A percentile compares a stretch with the other conserved stretches of the same genome.
Conservation (phyloP, 1,140 invertebrate species). For the Platyura marginata region DNA sequence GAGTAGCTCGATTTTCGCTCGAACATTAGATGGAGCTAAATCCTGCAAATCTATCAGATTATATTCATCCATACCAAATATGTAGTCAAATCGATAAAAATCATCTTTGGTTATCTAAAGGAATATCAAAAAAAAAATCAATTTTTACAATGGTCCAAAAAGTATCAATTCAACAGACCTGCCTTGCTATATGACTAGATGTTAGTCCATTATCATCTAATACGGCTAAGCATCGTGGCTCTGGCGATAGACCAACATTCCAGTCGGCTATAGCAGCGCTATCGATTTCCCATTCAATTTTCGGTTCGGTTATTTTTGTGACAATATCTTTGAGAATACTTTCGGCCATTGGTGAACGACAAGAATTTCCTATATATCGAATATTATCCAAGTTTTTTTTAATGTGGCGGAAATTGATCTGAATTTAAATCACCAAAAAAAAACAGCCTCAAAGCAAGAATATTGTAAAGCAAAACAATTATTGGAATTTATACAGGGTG, state of each 20-base stretch:
- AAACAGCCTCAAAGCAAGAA: too few relatives aligned
- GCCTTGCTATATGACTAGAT: constrained; percentile 43
- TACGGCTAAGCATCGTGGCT: constrained; percentile 45
- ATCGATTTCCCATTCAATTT: constrained; percentile 61
- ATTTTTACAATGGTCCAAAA: too few relatives aligned
- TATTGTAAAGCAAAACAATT: too few relatives aligned
- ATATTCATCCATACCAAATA: constrained; percentile 75
- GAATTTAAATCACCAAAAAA: too few relatives aligned
- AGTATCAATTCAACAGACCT: constrained; percentile 30
- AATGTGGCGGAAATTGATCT: too few relatives aligned
- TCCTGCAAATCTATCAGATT: constrained; percentile 50
- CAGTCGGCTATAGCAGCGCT: constrained; percentile 70
- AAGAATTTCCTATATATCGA: constrained; percentile 75
- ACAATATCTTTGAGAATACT: constrained; percentile 60
- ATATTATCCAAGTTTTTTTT: too few relatives aligned
- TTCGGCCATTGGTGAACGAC: constrained; percentile 86
- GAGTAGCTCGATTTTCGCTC: constrained; percentile 52
- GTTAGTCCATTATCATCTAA: constrained; percentile 39
- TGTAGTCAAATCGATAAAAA: constrained; percentile 60
- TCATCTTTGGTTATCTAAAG: constrained; percentile 48
- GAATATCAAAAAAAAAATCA: too few relatives aligned
- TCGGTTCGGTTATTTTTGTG: constrained; percentile 34
- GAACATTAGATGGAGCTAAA: constrained; percentile 33
- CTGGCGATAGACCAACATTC: constrained; percentile 64
- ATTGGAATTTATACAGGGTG: too few relatives aligned